Evolutionary conservation across 92 coral and sea anemone species (phyloP).

Genomic region (Umimayanthus kanabou): DNA sequence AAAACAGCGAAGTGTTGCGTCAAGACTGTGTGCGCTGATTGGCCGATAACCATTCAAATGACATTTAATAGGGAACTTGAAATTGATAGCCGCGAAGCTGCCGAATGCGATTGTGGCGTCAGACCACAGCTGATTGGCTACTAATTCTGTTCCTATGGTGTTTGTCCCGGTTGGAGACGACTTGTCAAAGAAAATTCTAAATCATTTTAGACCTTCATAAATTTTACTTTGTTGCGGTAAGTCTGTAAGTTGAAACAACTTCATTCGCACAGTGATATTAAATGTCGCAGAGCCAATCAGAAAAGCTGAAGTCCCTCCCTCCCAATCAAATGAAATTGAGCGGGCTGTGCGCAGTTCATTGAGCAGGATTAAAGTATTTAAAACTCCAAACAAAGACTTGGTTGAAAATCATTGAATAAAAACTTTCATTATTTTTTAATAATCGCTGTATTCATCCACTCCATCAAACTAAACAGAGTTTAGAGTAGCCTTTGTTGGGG

Average conservation of each 20-base stretch:
- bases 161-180: slow-evolving; percentile 58
- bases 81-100: slow-evolving; percentile 75
- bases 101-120: slow-evolving; percentile 45
- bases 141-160: slow-evolving; percentile 43
- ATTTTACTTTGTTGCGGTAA: slow-evolving; percentile 40
- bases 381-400: slow-evolving; percentile 18
- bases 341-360: slow-evolving; percentile 16
- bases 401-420: slow-evolving; percentile 17
- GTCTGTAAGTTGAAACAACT: background rate
- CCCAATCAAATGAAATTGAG: slow-evolving; percentile 35
- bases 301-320: slow-evolving; percentile 8
- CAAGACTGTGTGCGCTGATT: slow-evolving; percentile 66
- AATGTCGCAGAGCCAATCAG: slow-evolving; percentile 5
- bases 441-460: slow-evolving; percentile 18
- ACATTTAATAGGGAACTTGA: slow-evolving; percentile 69
- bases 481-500: slow-evolving; percentile 9
- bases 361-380: slow-evolving; percentile 26
- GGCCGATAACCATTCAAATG: slow-evolving; percentile 68
- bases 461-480: slow-evolving; percentile 24
- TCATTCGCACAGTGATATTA: slow-evolving; percentile 7
- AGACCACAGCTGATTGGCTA: slow-evolving; percentile 59
- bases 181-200: slow-evolving; percentile 57
- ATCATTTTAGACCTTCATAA: slow-evolving; percentile 60
- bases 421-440: background rate
- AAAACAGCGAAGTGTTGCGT: slow-evolving; percentile 73